Conservation (phyloP, 2,113 vertebrate species). For the Aplodontia rufa region DNA sequence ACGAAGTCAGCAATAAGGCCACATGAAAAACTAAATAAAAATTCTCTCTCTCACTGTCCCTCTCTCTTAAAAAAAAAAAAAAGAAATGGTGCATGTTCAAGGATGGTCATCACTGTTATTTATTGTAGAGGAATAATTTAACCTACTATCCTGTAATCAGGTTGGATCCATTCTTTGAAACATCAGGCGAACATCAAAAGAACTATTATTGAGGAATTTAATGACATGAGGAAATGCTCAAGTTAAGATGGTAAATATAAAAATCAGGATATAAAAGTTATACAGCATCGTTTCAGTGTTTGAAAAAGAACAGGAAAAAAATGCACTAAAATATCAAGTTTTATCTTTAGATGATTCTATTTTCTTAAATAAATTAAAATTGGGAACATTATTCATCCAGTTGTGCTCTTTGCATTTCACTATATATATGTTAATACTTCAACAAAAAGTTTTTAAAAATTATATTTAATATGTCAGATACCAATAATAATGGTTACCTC, state of each 20-base stretch:
- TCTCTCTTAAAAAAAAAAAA: no score
- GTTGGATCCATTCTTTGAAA: not conserved
- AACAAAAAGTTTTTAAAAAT: not conserved
- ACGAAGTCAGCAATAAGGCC: no score
- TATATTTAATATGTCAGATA: not conserved
- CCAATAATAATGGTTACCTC: not conserved
- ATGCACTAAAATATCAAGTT: not conserved
- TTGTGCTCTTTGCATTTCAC: not conserved
- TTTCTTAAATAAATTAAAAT: constrained; percentile 14
- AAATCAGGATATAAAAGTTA: not conserved
- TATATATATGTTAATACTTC: not conserved
- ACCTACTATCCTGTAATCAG: not conserved
- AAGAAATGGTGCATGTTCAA: not conserved
- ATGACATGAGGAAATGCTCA: not conserved
- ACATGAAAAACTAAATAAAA: no score
- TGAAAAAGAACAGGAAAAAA: not conserved
- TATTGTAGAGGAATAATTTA: not conserved
- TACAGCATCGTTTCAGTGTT: not conserved
- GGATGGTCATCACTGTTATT: not conserved
- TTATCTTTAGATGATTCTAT: not conserved
- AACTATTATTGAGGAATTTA: not conserved
- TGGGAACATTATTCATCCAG: not conserved
- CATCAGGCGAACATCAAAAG: not conserved
- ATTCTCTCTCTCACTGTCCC: no score
- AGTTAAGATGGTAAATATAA: not conserved